These are phyloP conservation scores for Formica aserva DNA, from an alignment of 2,888 invertebrate genomes.

Conservation along the genomic window DNA sequence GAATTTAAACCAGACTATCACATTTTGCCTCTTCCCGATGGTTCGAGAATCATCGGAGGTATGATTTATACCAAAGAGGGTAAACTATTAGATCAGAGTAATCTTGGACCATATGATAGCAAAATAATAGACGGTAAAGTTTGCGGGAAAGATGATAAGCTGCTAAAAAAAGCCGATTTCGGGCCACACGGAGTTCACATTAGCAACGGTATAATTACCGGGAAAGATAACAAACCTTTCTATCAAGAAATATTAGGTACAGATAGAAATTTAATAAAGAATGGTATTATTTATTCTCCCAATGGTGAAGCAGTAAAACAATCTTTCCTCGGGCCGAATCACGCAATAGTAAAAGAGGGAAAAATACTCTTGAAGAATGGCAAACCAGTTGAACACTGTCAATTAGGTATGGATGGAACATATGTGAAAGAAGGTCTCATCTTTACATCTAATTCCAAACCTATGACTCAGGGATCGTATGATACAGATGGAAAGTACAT, in stretches of 20 bases:
- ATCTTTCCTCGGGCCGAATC: slow-evolving; percentile 78
- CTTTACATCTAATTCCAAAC: slow-evolving; percentile 79
- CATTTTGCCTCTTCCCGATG: slow-evolving; percentile 81
- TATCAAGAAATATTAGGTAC: slow-evolving; percentile 77
- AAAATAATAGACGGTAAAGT: slow-evolving; percentile 80
- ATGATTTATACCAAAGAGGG: slow-evolving; percentile 82
- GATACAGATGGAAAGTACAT: slow-evolving; percentile 81
- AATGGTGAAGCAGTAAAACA: slow-evolving; percentile 76
- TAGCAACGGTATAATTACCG: slow-evolving; percentile 77
- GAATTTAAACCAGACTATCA: slow-evolving; percentile 77
- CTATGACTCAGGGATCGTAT: slow-evolving; percentile 81
- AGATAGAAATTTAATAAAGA: slow-evolving; percentile 77
- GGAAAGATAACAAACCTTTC: slow-evolving; percentile 80
- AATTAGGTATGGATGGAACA: slow-evolving; percentile 79
- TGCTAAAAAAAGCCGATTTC: slow-evolving; percentile 81
- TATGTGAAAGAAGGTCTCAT: slow-evolving; percentile 83
- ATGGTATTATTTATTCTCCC: slow-evolving; percentile 78
- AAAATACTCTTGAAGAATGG: slow-evolving; percentile 81
- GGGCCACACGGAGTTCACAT: slow-evolving; percentile 81
- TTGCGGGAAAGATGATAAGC: slow-evolving; percentile 79
- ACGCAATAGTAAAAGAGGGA: slow-evolving; percentile 81
- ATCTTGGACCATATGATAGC: slow-evolving; percentile 79
- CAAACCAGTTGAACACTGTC: slow-evolving; percentile 79
- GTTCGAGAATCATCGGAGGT: slow-evolving; percentile 80
- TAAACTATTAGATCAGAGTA: slow-evolving; percentile 80